Evolutionary conservation across 2,797 vertebrate genomes (phyloP), one percentile per base, ranked within the genome.

Genomic region (Aplochiton taeniatus): DNA sequence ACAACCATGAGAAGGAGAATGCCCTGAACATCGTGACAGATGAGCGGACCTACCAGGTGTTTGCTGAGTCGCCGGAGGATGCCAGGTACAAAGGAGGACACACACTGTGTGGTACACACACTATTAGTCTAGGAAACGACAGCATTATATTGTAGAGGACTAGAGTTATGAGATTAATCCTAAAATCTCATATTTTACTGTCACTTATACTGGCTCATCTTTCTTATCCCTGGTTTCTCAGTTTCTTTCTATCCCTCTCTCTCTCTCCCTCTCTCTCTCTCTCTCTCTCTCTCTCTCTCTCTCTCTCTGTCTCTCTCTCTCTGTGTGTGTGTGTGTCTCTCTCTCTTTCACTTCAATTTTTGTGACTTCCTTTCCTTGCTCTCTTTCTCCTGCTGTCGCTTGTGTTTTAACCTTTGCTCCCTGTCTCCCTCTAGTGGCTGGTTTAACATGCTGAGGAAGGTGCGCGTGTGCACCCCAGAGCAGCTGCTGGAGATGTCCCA

Each of bases 1-100:
- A 97, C 78, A 97, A 96, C 70, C 95, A 95, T 1, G 96, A 96
- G 70, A 97, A 97, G 79, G 96, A 97, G 82, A 97, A 97, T 1
- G 96, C 95, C 45, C 81, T 97, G 83, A 96, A 97, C 87, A 85
- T 97, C 1, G 94, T 97, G 77, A 97, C 95, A 0, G 94, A 94
- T 9, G 95, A 97, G 67, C 91, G 95, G 80, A 93, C 95, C 9
- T 97, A 96, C 83, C 96, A 97, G 71, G 94, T 97, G 66, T 95
- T 97, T 42, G 96, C 96, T 0, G 96, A 97, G 84, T 96, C 95
- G 1, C 96, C 96, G 16, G 95, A 97, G 75, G 96, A 97, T 70
- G 95, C 96, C 56, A 97, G 96, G 96, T 97, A 83, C 9, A 61
- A 31, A 2, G 3, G n/a, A 31, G 2, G 10, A 63, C 51, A 59